phyloP scores from a whole-genome alignment of 2,797 vertebrate species.

The Florisuga fusca region DNA sequence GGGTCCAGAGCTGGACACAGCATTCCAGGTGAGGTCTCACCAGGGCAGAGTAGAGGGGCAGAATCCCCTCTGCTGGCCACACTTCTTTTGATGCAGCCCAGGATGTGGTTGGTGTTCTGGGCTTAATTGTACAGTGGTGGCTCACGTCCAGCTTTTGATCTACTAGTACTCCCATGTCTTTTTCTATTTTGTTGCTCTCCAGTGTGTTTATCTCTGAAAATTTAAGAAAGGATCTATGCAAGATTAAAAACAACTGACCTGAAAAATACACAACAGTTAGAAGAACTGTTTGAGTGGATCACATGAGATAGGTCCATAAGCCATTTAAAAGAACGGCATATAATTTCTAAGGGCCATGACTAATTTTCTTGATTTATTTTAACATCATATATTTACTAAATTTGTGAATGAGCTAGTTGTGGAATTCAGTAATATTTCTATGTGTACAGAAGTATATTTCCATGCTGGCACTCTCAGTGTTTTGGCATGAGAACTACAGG shows the following conservation, averaged over 20 bases:
- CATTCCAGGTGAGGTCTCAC: too few species aligned
- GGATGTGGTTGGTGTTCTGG: too few species aligned
- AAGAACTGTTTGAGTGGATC: background rate
- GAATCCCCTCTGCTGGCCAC: too few species aligned
- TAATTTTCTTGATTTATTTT: background rate
- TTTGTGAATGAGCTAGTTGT: background rate
- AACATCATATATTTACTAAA: background rate
- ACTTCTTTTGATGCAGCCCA: too few species aligned
- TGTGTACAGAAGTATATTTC: background rate
- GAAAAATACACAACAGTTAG: background rate
- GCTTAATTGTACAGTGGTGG: too few species aligned
- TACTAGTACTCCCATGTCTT: too few species aligned
- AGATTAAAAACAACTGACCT: background rate
- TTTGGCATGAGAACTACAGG: background rate
- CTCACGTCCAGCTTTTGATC: too few species aligned
- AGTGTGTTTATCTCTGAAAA: background rate
- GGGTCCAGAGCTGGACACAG: too few species aligned
- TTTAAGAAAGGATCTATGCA: background rate
- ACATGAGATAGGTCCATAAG: background rate
- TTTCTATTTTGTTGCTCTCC: too few species aligned
- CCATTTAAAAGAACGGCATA: background rate
- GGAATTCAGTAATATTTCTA: conserved; percentile 6
- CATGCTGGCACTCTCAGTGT: background rate
- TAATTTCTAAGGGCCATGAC: background rate
- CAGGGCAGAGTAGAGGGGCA: too few species aligned